Base-by-base conservation (phyloP, 2,888 invertebrate genomes). In the Netelia fuscicornis region DNA sequence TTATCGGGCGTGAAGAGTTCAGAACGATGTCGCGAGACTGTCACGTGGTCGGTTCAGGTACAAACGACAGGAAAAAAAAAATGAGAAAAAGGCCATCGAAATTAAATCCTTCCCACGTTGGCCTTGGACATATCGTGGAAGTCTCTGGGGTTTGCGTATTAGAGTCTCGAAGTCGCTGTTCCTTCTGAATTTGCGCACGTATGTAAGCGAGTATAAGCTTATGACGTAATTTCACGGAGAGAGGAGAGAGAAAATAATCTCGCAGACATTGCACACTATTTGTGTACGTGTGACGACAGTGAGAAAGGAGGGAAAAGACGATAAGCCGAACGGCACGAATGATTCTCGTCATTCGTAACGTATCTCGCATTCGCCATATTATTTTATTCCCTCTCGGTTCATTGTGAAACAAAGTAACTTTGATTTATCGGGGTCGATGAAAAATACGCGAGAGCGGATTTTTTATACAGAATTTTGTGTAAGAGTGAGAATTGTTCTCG, bases 281-380 rank as follows among this genome's bases (percentile, higher is more conserved):
- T 17, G 60, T 23, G n/a, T 3, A 8, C 25, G 25, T 74, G 25
- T n/a, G 67, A 62, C 25, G 44, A 58, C 74, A 37, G 42, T 23
- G 60, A 68, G 58, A 54, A 71, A 84, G 65, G 42, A 25, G 30
- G 10, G 52, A 75, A 30, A 70, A 20, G 25, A 48, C 68, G 85
- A 82, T 82, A 82, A 79, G 70, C 76, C 65, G 70, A 85, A 72
- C 75, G 81, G 52, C 82, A 67, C 78, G 75, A 81, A 81, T 68
- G 62, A 60, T 77, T n/a, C 68, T 78, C 58, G 75, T 70, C 52
- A 78, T 71, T 71, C 81, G 37, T 54, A 64, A 64, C 62, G 72
- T 56, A 77, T 72, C 72, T 64, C 56, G 52, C 60, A n/a, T 64
- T 74, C 54, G 48, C 17, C 37, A 58, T 58, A 78, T 75, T 17